Conservation (phyloP, 2,888 invertebrate genomes). For the Rambutsinella grinnellia region DNA sequence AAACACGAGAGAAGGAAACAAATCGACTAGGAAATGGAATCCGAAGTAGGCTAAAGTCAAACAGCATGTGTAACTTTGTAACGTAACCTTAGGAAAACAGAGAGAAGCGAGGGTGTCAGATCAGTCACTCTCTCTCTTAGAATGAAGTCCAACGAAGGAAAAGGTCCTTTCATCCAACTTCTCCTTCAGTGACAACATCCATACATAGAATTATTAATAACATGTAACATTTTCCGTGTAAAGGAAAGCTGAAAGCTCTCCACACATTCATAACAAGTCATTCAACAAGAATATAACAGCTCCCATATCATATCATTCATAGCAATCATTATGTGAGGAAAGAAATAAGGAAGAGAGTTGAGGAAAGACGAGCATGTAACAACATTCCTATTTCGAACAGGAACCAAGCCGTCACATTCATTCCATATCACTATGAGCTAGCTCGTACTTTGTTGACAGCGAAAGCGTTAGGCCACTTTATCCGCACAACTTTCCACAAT, state of each 20-base stretch:
- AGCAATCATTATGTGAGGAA: conserved; percentile 15
- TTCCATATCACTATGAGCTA: not conserved
- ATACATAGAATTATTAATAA: not conserved
- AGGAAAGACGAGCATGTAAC: conserved; percentile 31
- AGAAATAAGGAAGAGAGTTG: not conserved
- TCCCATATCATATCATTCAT: conserved; percentile 29
- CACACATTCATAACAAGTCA: not conserved
- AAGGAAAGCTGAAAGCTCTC: not conserved
- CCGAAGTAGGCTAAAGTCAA: conserved; percentile 42
- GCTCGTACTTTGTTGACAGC: conserved; percentile 22
- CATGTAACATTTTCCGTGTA: not conserved
- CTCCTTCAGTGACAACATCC: not conserved
- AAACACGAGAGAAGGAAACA: not conserved
- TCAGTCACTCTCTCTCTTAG: conserved; percentile 25
- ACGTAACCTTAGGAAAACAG: conserved; percentile 48
- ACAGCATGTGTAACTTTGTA: conserved; percentile 25
- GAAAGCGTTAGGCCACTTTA: not conserved
- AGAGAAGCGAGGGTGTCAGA: conserved; percentile 41
- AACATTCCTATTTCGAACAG: conserved; percentile 42
- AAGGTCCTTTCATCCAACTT: not conserved
- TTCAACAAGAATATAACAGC: not conserved
- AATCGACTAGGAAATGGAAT: conserved; percentile 22
- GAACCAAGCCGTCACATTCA: not conserved
- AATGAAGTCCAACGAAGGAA: not conserved
- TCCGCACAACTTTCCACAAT: not conserved